Conservation (phyloP, 2,113 vertebrate species). For the Haemorhous mexicanus region DNA sequence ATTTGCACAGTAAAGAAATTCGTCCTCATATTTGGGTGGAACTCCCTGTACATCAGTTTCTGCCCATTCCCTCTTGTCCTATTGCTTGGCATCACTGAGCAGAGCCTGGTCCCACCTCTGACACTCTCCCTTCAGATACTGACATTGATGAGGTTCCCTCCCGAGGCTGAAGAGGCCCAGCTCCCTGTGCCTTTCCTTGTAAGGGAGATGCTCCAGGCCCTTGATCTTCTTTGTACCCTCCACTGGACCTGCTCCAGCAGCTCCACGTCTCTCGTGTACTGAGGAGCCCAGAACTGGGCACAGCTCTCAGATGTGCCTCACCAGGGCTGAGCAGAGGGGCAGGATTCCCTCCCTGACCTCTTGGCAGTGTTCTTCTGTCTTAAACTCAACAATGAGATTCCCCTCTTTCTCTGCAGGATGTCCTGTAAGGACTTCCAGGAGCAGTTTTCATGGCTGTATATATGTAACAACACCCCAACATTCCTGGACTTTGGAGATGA, state of each 20-base stretch:
- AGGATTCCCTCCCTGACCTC: neutral
- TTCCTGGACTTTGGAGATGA: slow-evolving; percentile 53
- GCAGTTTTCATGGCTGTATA: slow-evolving; percentile 59
- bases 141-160: neutral
- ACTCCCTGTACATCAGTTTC: neutral
- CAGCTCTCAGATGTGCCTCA: neutral
- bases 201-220: neutral
- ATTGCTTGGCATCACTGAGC: accelerated
- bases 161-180: neutral
- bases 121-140: neutral
- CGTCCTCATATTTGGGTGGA: neutral
- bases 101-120: neutral
- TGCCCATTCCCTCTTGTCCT: neutral
- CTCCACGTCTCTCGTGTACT: neutral
- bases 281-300: neutral
- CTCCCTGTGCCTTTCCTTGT: neutral
- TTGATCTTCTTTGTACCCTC: neutral
- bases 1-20: neutral
- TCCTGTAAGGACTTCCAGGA: slow-evolving; percentile 68
- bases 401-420: slow-evolving; percentile 66
- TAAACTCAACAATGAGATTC: neutral
- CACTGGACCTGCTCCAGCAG: accelerated
- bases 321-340: neutral
- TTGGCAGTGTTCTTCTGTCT: neutral
- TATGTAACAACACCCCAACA: slow-evolving; percentile 64